Conservation (phyloP, 2,888 invertebrate genomes). For the Bombylius major region DNA sequence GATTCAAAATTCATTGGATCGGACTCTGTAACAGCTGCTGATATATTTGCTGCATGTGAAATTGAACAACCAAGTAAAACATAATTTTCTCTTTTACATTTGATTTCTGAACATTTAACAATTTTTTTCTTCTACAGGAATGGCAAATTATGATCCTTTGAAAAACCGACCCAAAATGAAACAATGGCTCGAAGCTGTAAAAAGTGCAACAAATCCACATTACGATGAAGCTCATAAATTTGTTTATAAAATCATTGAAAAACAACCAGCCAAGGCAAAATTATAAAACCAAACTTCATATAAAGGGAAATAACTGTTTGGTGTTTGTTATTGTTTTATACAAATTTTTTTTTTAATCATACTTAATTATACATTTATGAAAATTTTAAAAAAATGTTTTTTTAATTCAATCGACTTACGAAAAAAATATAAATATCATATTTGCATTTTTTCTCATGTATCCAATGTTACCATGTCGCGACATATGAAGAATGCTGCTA, state of each 20-base stretch:
- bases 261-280: conserved; percentile 27
- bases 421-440: no score
- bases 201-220: conserved; percentile 44
- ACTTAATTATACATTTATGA: no score
- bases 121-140: neutral
- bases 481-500: conserved; percentile 75
- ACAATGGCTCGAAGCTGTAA: conserved; percentile 53
- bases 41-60: conserved; percentile 63
- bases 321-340: no score
- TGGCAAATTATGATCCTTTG: conserved; percentile 42
- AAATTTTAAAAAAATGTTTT: no score
- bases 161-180: conserved; percentile 46
- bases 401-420: no score
- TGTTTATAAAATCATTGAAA: conserved; percentile 41
- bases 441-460: no score
- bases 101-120: no score
- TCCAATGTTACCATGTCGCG: conserved; percentile 42
- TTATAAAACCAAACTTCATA: conserved; percentile 14
- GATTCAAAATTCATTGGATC: conserved; percentile 43
- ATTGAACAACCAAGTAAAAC: conserved; percentile 59
- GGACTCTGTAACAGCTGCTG: conserved; percentile 54
- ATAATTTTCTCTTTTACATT: no score
- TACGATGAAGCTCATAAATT: conserved; percentile 51
- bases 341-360: no score
- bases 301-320: no score